Evolutionary conservation across 2,113 vertebrate genomes (phyloP), one percentile per base, ranked within the genome.

Genomic region (Vulpes ferrilata): DNA sequence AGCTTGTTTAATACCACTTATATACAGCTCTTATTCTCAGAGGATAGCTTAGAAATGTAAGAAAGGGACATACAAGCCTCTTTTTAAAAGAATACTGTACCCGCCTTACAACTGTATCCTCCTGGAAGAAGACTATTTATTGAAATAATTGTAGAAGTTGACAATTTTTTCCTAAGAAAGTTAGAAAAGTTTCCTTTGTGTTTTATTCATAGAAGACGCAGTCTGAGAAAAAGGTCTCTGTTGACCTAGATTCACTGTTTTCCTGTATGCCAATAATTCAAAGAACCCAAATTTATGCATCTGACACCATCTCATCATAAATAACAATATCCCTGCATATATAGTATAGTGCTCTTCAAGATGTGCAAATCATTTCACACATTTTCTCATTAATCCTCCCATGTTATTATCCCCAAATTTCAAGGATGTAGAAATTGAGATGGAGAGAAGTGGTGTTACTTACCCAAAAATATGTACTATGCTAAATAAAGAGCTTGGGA

Each of bases 181-280:
- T 90, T 95, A 81, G 76, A 81, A 87, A 94, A 92, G 5, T 96
- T 97, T 92, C 38, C 59, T 96, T 95, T 93, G 64, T 94, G 64
- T 85, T 97, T 98, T 93, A 93, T 97, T 97, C 55, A 92, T 85
- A 82, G 73, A 48, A 92, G 81, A 97, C 64, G 67, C 78, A 97
- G 60, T 85, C 57, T 79, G 73, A 96, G 78, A 71, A 67, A 83
- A 95, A 95, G 73, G 35, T 94, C 96, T 96, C 53, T 1, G 1
- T 67, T 97, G 92, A 97, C 94, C 94, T 98, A 98, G 96, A 98
- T 97, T 98, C 7, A 0, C 65, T 93, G 35, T 95, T 98, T 97
- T 93, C 32, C 30, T 93, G 38, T 87, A 57, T 92, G 90, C 82
- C 94, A 96, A 84, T 96, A 96, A 97, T 95, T 98, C 96, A 96